A percentile compares a stretch with the other conserved stretches of the same genome.
phyloP scores from a whole-genome alignment of 2,113 vertebrate genomes.

The Pseudonaja textilis region DNA sequence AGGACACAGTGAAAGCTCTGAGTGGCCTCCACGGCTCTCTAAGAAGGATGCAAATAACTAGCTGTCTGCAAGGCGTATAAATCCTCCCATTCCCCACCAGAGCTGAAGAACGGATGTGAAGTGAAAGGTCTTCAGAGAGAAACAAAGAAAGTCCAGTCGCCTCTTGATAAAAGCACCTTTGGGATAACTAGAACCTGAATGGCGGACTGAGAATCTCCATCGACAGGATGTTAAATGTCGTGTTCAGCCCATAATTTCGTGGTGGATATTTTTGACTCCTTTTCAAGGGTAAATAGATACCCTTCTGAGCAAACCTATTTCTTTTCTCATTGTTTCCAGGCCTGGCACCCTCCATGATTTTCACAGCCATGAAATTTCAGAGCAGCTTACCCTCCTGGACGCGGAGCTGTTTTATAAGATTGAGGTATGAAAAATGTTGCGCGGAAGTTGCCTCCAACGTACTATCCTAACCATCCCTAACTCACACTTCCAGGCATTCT shows the following conservation, averaged over 20 bases:
- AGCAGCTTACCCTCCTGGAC: constrained; percentile 95
- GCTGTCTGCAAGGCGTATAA: too few species aligned
- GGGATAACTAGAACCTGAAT: too few species aligned
- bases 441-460: fast-evolving
- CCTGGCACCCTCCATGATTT: constrained; percentile 97
- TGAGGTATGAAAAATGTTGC: constrained; percentile 68
- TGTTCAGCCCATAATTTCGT: fast-evolving
- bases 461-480: neutral
- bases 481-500: neutral
- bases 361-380: constrained; percentile 95
- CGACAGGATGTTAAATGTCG: neutral
- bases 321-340: constrained; percentile 61
- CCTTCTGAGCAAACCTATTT: neutral
- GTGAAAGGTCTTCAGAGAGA: too few species aligned
- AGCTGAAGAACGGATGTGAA: too few species aligned
- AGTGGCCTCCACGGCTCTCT: too few species aligned
- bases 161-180: too few species aligned
- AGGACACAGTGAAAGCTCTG: too few species aligned
- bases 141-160: too few species aligned
- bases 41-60: too few species aligned
- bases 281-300: neutral
- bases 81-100: too few species aligned
- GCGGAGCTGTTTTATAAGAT: constrained; percentile 98
- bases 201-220: too few species aligned
- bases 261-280: too few species aligned